Conservation (phyloP, 2,888 invertebrate species). For the Rhingia campestris region DNA sequence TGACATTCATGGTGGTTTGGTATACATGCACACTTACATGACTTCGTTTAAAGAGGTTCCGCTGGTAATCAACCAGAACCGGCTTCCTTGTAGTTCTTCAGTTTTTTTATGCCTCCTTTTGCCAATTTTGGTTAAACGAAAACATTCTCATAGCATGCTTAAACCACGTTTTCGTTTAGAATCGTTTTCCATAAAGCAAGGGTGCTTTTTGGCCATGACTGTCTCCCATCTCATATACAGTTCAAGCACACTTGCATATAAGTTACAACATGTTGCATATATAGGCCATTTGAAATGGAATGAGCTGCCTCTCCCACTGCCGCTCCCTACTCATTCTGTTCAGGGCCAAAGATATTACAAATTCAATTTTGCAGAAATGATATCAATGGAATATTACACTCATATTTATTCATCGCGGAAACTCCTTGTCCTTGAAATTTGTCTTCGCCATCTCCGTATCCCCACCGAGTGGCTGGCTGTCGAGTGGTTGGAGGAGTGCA, state of each 20-base stretch:
- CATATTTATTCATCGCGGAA: conserved; percentile 67
- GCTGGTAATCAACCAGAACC: no score
- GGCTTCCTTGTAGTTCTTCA: no score
- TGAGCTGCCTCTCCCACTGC: not conserved
- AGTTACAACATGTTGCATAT: conserved; percentile 71
- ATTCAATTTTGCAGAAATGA: conserved; percentile 73
- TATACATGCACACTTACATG: no score
- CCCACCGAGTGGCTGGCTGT: not conserved
- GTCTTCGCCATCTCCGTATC: conserved; percentile 30
- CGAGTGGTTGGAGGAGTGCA: conserved; percentile 8
- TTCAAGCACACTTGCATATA: conserved; percentile 61
- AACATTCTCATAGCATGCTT: no score
- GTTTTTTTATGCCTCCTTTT: no score
- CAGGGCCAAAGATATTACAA: conserved; percentile 72
- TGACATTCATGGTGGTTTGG: no score
- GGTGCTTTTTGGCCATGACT: conserved; percentile 15
- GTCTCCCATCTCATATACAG: conserved; percentile 25
- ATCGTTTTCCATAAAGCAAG: no score
- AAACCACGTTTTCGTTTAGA: no score
- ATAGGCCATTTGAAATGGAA: conserved; percentile 22
- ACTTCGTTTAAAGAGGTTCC: no score
- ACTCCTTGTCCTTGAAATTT: conserved; percentile 71
- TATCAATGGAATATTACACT: conserved; percentile 69
- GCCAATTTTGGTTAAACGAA: no score
- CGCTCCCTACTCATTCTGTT: conserved; percentile 39